phyloP scores from a whole-genome alignment of 2,888 invertebrate genomes.

The Temnothorax unifasciatus region DNA sequence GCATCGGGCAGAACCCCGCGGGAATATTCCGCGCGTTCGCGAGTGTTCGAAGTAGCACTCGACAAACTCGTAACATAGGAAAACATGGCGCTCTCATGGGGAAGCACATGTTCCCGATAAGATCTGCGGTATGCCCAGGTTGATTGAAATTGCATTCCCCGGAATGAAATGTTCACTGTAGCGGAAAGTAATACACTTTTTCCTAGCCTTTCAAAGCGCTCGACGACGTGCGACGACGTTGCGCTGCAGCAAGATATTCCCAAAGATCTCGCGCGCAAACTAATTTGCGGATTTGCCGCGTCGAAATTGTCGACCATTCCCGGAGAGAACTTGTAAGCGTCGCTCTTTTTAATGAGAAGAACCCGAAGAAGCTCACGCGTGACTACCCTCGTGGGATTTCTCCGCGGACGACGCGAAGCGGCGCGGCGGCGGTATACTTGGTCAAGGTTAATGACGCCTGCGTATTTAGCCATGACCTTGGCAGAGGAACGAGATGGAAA shows the following conservation, averaged over 20 bases:
- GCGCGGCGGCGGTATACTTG: not conserved
- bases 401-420: not conserved
- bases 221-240: not conserved
- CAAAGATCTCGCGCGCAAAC: not conserved
- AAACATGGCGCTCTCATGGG: slow-evolving; percentile 26
- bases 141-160: slow-evolving; percentile 42
- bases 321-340: not conserved
- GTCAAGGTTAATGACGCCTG: slow-evolving; percentile 41
- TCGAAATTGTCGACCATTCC: not conserved
- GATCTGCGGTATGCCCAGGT: slow-evolving; percentile 38
- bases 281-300: not conserved
- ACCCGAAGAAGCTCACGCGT: not conserved
- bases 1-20: slow-evolving; percentile 30
- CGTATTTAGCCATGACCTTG: slow-evolving; percentile 38
- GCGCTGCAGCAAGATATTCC: not conserved
- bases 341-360: not conserved
- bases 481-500: slow-evolving; percentile 39
- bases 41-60: slow-evolving; percentile 25
- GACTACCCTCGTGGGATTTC: slow-evolving; percentile 30
- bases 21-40: slow-evolving; percentile 28
- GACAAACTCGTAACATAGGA: slow-evolving; percentile 34
- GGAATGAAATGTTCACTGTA: slow-evolving; percentile 31
- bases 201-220: slow-evolving; percentile 5
- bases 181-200: slow-evolving; percentile 37
- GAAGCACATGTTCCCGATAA: slow-evolving; percentile 33